phyloP scores from a whole-genome alignment of 2,888 invertebrate species.

The Dynastes hyllus region DNA sequence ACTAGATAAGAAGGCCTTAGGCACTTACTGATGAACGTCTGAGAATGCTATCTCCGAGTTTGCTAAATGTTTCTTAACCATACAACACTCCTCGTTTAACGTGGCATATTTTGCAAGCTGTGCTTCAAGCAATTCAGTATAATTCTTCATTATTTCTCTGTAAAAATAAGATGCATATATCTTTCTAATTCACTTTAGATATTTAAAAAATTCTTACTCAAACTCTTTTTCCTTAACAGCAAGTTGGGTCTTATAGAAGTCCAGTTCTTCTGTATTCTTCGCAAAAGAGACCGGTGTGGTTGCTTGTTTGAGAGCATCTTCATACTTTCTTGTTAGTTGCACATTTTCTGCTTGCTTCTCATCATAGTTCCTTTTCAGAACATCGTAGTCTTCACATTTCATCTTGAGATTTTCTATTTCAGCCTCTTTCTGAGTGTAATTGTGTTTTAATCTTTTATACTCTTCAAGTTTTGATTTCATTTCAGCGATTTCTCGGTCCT shows the following conservation, averaged over 20 bases:
- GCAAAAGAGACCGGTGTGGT: neutral
- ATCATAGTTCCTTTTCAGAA: neutral
- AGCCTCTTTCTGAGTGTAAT: neutral
- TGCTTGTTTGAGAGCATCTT: neutral
- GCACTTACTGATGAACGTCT: constrained; percentile 19
- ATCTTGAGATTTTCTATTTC: neutral
- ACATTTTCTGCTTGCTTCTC: neutral
- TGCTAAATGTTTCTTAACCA: constrained; percentile 2
- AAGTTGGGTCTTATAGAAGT: neutral
- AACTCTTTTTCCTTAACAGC: constrained; percentile 1
- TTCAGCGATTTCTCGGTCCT: neutral
- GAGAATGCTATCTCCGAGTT: constrained; percentile 14
- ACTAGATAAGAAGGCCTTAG: too few relatives aligned
- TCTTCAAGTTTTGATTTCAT: neutral
- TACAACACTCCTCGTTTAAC: neutral
- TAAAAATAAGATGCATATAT: neutral
- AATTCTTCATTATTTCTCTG: neutral
- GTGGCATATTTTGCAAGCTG: neutral
- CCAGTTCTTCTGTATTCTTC: neutral
- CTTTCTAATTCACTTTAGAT: neutral
- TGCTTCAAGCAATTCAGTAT: neutral
- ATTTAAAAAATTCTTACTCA: constrained; percentile 8
- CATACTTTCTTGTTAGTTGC: neutral
- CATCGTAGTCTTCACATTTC: neutral
- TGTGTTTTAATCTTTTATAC: neutral